Evolutionary conservation across 2,888 invertebrate species (phyloP).

Genomic region (Anorthoa munda): DNA sequence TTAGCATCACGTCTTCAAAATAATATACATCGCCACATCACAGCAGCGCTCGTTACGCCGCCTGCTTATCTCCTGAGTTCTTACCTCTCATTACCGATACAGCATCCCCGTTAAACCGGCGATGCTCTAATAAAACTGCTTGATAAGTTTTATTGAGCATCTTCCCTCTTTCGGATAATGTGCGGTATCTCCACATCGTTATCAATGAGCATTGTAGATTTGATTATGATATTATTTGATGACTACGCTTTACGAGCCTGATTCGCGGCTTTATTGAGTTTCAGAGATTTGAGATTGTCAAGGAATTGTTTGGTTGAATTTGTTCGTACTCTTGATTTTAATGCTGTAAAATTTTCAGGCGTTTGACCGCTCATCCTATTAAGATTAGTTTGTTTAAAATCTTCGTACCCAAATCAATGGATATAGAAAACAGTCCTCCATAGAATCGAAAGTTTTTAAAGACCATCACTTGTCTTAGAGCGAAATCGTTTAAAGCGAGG

Average conservation of each 20-base stretch:
- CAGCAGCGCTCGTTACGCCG: constrained; percentile 22
- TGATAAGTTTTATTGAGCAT: constrained; percentile 76
- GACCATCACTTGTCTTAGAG: constrained; percentile 21
- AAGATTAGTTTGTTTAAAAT: not conserved
- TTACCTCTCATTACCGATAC: constrained; percentile 82
- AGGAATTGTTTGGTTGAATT: constrained; percentile 39
- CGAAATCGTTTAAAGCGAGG: constrained; percentile 3
- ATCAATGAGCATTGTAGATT: constrained; percentile 67
- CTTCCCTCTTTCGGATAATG: constrained; percentile 56
- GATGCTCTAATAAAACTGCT: constrained; percentile 77
- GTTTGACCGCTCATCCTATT: constrained; percentile 2
- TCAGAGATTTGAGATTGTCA: constrained; percentile 52
- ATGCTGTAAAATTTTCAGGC: constrained; percentile 10
- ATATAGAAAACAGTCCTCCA: constrained; percentile 15
- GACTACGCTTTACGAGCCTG: constrained; percentile 55
- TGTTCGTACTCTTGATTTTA: constrained; percentile 13
- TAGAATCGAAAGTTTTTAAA: constrained; percentile 18
- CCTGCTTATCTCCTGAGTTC: constrained; percentile 52
- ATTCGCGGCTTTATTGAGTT: constrained; percentile 54
- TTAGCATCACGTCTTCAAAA: constrained; percentile 13
- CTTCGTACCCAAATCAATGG: not conserved
- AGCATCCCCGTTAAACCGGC: constrained; percentile 73
- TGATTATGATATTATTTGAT: constrained; percentile 63
- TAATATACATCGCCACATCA: constrained; percentile 20
- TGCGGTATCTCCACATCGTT: constrained; percentile 54